Conservation (phyloP, 2,888 invertebrate species). For the Odontocolon sp. region DNA sequence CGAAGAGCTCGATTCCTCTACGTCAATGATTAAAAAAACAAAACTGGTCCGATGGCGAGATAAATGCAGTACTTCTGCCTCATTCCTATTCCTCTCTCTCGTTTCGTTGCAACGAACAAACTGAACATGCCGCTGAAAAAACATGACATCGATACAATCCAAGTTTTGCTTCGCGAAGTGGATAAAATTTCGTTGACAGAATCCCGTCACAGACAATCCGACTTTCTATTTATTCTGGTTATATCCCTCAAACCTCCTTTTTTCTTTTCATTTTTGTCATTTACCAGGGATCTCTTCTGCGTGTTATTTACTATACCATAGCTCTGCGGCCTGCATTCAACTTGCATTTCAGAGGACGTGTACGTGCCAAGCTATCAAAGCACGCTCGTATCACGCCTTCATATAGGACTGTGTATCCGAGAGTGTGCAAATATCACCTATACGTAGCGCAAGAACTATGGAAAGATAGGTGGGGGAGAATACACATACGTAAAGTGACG, state of each 20-base stretch:
- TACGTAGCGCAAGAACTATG: constrained; percentile 9
- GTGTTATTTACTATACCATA: too few species aligned
- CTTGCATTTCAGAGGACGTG: too few species aligned
- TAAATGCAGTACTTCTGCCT: too few species aligned
- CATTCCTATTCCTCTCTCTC: too few species aligned
- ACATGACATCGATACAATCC: too few species aligned
- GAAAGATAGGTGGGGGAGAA: neutral
- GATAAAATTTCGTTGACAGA: constrained; percentile 26
- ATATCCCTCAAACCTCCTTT: neutral
- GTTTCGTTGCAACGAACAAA: too few species aligned
- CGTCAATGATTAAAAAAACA: too few species aligned
- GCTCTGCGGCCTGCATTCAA: too few species aligned
- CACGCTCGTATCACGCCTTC: constrained; percentile 18
- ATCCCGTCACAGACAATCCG: constrained; percentile 14
- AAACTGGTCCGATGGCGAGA: too few species aligned
- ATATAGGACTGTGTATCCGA: neutral
- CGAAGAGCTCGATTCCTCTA: too few species aligned
- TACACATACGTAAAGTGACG: constrained; percentile 45
- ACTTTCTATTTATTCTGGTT: neutral
- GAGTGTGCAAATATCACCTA: constrained; percentile 36
- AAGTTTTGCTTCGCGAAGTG: constrained; percentile 18
- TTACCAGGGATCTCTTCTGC: too few species aligned
- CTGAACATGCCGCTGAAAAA: too few species aligned
- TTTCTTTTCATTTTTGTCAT: constrained; percentile 2
- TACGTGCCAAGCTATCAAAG: constrained; percentile 35